Evolutionary conservation across 2,113 vertebrate genomes (phyloP).

Genomic region (Rhynchomys soricoides): DNA sequence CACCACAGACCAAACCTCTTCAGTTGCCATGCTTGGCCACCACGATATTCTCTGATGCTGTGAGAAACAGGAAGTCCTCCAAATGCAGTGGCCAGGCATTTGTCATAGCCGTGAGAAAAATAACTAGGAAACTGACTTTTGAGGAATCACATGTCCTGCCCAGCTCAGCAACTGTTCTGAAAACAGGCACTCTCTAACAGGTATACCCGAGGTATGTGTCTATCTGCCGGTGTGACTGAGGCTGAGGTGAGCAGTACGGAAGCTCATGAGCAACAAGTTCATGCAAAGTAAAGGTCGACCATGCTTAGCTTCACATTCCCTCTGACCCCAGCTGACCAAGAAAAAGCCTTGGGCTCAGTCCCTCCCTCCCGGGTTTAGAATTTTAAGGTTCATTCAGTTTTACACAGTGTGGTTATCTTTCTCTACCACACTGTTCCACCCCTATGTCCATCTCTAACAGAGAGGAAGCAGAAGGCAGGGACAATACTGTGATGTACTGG

Average conservation of each 20-base stretch:
- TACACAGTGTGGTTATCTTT: neutral
- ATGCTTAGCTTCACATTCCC: neutral
- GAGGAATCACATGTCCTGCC: neutral
- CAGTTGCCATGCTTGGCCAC: neutral
- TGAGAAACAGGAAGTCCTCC: neutral
- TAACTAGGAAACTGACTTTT: neutral
- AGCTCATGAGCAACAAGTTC: neutral
- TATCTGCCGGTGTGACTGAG: neutral
- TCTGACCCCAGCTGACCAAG: neutral
- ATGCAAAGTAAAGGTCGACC: neutral
- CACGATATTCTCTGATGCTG: neutral
- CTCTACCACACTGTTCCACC: neutral
- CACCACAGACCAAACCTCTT: neutral
- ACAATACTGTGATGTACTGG: neutral
- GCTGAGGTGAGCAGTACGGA: neutral
- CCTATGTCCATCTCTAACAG: neutral
- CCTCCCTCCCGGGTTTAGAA: neutral
- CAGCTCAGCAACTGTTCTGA: neutral
- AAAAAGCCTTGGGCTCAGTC: neutral
- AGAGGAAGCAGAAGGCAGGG: neutral
- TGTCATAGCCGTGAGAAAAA: neutral
- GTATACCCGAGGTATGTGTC: neutral
- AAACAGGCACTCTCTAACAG: neutral
- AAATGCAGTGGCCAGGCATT: neutral
- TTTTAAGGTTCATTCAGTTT: slow-evolving; percentile 31